phyloP scores from a whole-genome alignment of 1,140 invertebrate genomes.

The Heliconius hermathena region DNA sequence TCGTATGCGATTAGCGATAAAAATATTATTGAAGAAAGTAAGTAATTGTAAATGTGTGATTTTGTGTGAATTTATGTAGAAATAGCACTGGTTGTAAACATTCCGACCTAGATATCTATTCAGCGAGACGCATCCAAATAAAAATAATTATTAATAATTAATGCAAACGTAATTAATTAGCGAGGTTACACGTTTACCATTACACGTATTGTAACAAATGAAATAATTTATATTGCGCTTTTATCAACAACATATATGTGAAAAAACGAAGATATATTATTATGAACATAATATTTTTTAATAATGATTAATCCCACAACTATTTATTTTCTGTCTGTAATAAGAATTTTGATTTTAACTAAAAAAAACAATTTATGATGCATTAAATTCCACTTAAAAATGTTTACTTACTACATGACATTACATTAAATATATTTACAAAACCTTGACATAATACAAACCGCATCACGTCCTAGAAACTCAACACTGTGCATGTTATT shows the following conservation, averaged over 20 bases:
- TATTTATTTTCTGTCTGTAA: too few relatives aligned
- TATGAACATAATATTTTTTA: background rate
- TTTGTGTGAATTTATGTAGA: conserved; percentile 15
- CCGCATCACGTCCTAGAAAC: conserved; percentile 58
- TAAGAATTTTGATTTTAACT: too few relatives aligned
- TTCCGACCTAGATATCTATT: conserved; percentile 25
- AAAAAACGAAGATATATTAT: background rate
- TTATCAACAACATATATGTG: background rate
- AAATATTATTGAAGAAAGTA: background rate
- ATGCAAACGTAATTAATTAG: conserved; percentile 12
- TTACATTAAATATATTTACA: background rate
- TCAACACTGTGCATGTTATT: conserved; percentile 40
- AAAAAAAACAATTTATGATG: too few relatives aligned
- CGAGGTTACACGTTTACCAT: conserved; percentile 3
- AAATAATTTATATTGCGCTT: background rate
- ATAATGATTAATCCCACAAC: too few relatives aligned
- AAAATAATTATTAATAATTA: conserved; percentile 1
- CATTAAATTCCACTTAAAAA: background rate
- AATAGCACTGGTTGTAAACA: conserved; percentile 21
- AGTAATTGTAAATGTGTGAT: background rate
- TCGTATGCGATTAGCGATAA: background rate
- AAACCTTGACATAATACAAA: conserved; percentile 53
- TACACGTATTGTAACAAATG: background rate
- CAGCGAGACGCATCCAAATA: conserved; percentile 27
- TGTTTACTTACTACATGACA: background rate